Conservation (phyloP, 2,797 vertebrate species). For the Megaceryle alcyon region DNA sequence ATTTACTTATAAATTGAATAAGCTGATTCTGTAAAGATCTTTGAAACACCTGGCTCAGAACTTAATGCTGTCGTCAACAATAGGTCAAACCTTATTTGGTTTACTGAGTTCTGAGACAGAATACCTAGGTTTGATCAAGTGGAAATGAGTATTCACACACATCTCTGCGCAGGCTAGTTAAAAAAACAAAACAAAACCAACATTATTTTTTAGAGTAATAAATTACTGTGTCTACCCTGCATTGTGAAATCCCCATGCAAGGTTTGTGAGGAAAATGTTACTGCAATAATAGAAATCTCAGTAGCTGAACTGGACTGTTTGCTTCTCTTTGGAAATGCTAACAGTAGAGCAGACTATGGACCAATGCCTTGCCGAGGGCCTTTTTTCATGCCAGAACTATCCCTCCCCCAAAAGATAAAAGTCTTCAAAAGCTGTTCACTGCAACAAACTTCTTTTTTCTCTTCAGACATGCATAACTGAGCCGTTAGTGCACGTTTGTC, state of each 20-base stretch:
- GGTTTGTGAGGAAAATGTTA: constrained; percentile 3
- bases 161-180: background rate
- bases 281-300: background rate
- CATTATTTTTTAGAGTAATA: background rate
- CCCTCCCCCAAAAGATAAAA: background rate
- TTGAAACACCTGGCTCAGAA: background rate
- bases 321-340: constrained; percentile 21
- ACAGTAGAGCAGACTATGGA: background rate
- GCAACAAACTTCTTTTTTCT: background rate
- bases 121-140: background rate
- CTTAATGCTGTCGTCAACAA: background rate
- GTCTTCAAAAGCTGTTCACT: background rate
- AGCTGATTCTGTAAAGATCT: too few relatives aligned
- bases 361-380: background rate
- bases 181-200: background rate
- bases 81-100: background rate
- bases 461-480: background rate
- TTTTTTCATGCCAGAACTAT: background rate
- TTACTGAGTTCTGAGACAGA: background rate
- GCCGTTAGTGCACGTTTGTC: background rate
- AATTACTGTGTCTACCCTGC: background rate
- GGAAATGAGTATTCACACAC: background rate
- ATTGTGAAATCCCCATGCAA: background rate
- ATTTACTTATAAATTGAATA: background rate
- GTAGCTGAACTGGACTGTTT: constrained; percentile 2